Base-by-base conservation (phyloP, 2,113 vertebrate species). In the Gallinago jamesoni region DNA sequence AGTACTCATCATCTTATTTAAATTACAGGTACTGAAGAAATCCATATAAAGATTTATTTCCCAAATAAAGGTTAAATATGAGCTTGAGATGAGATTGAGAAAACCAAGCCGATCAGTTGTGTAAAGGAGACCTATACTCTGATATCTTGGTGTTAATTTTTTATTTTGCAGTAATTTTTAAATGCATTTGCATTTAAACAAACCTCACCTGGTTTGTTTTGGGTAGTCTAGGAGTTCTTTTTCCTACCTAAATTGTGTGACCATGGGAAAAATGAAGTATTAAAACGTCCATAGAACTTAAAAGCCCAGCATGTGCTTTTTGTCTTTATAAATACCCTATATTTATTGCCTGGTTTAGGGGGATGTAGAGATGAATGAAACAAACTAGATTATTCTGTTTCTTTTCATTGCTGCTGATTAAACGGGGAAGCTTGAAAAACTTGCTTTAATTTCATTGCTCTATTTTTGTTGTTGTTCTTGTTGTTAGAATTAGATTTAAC, bases 391-490 rank as follows among this genome's bases (percentile, higher is more conserved):
- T 75, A 39, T 84, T 73, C 28, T 62, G 21, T 39, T 87, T 67
- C 35, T 74, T 69, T 69, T 43, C 19, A 6, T 68, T 86, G 67
- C 35, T 79, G 9, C 27, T 76, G 45, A 25, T 63, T 82, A 22
- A 88, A 83, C 10, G 35, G 18, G 21, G 35, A 43, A 89, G 35
- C 10, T 79, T 57, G 57, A 28, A 72, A 79, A 87, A 48, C 35
- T 31, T 62, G 2, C 22, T 78, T 72, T 67, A 3, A 31, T 41
- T 53, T 82, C 9, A 41, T 67, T 69, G 21, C 45, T 48, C 1
- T 15, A 11, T 35, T 5, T 0, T 30, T 41, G 31, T 10, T 24
- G 11, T 25, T 53, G 6, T 77, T 72, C 3, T 37, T 70, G 1
- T 45, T 93, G 7, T 86, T 94, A 47, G 56, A 89, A 31, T 75